Evolutionary conservation across 2,888 invertebrate species (phyloP).

Genomic region (Tetramorium bicarinatum): DNA sequence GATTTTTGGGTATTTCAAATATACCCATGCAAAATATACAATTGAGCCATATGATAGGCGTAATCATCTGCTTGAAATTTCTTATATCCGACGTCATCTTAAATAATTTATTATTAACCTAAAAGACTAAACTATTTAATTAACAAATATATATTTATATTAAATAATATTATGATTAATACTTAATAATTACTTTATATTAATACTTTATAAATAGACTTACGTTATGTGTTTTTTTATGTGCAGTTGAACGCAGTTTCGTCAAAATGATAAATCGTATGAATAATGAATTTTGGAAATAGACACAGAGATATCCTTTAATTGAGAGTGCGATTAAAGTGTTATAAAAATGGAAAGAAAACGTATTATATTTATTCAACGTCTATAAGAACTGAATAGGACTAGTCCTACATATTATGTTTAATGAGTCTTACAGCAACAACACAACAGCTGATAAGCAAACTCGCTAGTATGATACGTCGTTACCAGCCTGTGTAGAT

Average conservation of each 20-base stretch:
- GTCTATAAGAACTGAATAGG: slow-evolving; percentile 5
- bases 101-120: background rate
- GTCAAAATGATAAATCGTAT: background rate
- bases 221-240: background rate
- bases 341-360: background rate
- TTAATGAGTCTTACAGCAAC: slow-evolving; percentile 8
- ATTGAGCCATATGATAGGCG: slow-evolving; percentile 41
- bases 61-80: slow-evolving; percentile 14
- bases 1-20: slow-evolving; percentile 46
- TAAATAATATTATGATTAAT: background rate
- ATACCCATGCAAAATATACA: slow-evolving; percentile 50
- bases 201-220: background rate
- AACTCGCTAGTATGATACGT: slow-evolving; percentile 3
- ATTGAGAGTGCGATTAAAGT: background rate
- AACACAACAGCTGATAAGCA: slow-evolving; percentile 26
- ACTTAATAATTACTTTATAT: background rate
- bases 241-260: background rate
- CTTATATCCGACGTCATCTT: background rate
- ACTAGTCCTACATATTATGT: background rate
- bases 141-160: background rate
- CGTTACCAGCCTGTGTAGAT: background rate
- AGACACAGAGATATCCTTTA: background rate
- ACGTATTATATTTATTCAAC: background rate
- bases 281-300: background rate
- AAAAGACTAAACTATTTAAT: background rate